Conservation (phyloP, 2,797 vertebrate genomes). For the Botia almorhae region DNA sequence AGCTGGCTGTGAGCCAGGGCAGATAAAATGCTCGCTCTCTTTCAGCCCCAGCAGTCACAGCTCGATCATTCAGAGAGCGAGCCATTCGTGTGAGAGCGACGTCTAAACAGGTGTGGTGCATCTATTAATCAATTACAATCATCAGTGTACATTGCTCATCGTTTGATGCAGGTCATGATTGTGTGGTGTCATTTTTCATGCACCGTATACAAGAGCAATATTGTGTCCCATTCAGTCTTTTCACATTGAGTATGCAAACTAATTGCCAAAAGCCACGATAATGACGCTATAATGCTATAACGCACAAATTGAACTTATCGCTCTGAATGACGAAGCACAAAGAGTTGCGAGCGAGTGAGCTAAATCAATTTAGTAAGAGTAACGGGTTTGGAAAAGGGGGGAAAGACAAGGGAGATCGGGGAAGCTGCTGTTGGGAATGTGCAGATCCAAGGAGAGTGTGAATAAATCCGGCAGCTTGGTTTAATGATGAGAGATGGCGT, state of each 20-base stretch:
- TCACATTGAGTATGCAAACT: constrained; percentile 42
- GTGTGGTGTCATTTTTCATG: constrained; percentile 17
- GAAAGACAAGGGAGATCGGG: constrained; percentile 52
- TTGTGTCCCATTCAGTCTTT: constrained; percentile 24
- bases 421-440: constrained; percentile 37
- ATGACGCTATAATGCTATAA: constrained; percentile 58
- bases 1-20: constrained; percentile 68
- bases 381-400: constrained; percentile 49
- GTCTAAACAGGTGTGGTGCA: constrained; percentile 36
- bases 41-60: constrained; percentile 30
- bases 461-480: constrained; percentile 56
- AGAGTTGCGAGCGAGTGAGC: constrained; percentile 22
- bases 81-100: constrained; percentile 26
- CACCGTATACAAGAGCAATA: constrained; percentile 11
- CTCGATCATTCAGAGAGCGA: constrained; percentile 44
- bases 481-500: constrained; percentile 61
- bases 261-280: constrained; percentile 54
- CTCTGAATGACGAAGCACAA: constrained; percentile 47
- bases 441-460: constrained; percentile 25
- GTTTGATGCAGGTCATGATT: constrained; percentile 32
- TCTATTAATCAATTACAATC: constrained; percentile 28
- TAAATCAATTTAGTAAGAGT: constrained; percentile 50
- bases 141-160: constrained; percentile 27
- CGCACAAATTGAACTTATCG: constrained; percentile 53
- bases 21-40: constrained; percentile 67